These are phyloP conservation scores for Clinocottus analis DNA, from an alignment of 2,113 vertebrate genomes.

Conservation along the genomic window DNA sequence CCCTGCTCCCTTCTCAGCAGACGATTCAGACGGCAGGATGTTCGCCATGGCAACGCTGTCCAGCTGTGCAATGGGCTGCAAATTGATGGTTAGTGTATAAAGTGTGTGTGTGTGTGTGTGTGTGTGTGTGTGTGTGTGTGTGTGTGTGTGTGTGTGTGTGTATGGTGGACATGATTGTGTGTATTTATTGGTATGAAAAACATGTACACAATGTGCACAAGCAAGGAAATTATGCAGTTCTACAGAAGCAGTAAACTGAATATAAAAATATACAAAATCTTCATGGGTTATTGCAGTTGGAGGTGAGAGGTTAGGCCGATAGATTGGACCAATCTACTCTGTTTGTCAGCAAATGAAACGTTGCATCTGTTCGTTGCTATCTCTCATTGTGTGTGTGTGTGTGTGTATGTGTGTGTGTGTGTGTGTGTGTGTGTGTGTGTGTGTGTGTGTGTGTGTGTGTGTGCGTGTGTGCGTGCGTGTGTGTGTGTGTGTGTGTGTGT, in stretches of 20 bases:
- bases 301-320: conserved; percentile 8
- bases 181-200: conserved; percentile 9
- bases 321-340: conserved; percentile 14
- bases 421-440: conserved; percentile 17
- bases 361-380: conserved; percentile 20
- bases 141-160: conserved; percentile 8
- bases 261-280: not conserved
- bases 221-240: not conserved
- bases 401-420: conserved; percentile 16
- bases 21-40: conserved; percentile 95
- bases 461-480: conserved; percentile 14
- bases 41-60: conserved; percentile 95
- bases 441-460: conserved; percentile 16
- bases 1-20: conserved; percentile 73
- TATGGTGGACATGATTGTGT: not conserved
- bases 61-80: conserved; percentile 97
- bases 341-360: conserved; percentile 39
- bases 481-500: conserved; percentile 16
- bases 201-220: not conserved
- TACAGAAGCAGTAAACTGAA: not conserved
- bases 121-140: conserved; percentile 16
- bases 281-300: not conserved
- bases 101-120: conserved; percentile 37
- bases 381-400: conserved; percentile 25
- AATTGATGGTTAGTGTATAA: conserved; percentile 87